phyloP scores from a whole-genome alignment of 64 coral and sea anemone species.

The Pocillopora damicornis region DNA sequence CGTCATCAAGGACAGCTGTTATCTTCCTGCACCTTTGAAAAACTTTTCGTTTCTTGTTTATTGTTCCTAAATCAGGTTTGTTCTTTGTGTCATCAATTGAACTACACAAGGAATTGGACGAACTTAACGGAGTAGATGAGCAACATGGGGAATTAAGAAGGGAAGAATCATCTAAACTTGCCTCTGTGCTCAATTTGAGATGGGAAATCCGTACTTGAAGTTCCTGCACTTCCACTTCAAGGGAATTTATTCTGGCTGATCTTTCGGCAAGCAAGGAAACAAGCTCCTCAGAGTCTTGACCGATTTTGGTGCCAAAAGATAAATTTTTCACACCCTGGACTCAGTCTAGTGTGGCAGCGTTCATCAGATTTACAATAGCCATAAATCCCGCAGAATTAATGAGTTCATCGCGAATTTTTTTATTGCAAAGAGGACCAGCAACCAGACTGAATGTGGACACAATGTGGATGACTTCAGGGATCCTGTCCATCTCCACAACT shows the following conservation, averaged over 20 bases:
- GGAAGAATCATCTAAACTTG: background rate
- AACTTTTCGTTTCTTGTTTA: conserved; percentile 10
- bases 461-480: background rate
- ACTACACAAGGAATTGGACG: background rate
- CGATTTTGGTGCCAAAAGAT: background rate
- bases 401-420: background rate
- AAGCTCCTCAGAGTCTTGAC: background rate
- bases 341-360: background rate
- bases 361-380: background rate
- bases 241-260: background rate
- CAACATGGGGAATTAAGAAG: background rate
- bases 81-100: conserved; percentile 11
- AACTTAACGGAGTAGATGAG: background rate
- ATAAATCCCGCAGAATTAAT: conserved; percentile 3
- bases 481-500: background rate
- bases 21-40: background rate
- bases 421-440: conserved; percentile 17
- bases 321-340: background rate
- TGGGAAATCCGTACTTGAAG: background rate
- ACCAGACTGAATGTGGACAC: conserved; percentile 25
- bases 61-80: background rate
- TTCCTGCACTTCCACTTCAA: background rate
- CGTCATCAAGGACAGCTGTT: background rate
- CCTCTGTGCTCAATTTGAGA: background rate
- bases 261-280: background rate